Conservation (phyloP, 2,797 vertebrate species). For the Furcifer pardalis region DNA sequence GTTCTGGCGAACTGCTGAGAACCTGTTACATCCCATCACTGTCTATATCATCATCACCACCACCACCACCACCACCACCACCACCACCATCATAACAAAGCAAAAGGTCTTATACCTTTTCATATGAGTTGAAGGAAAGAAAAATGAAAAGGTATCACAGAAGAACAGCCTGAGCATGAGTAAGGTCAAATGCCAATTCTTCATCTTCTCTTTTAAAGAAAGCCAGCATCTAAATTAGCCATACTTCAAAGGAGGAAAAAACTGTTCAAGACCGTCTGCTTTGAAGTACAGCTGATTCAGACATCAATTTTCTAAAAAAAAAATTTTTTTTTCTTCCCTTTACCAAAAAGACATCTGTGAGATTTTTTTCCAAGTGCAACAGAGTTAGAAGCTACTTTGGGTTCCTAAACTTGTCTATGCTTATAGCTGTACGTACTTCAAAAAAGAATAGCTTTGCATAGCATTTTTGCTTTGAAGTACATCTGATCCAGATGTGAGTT, state of each 20-base stretch:
- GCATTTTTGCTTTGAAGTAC: conserved; percentile 70
- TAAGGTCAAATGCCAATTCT: conserved; percentile 66
- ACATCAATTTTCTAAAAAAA: conserved; percentile 75
- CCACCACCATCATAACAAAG: neutral
- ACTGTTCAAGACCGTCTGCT: conserved; percentile 53
- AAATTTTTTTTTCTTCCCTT: conserved; percentile 30
- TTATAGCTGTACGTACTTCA: conserved; percentile 74
- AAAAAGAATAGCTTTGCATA: conserved; percentile 63
- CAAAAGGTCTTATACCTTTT: conserved; percentile 36
- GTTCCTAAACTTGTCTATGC: conserved; percentile 72
- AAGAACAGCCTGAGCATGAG: conserved; percentile 44
- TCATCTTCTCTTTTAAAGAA: conserved; percentile 34
- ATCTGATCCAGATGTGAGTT: conserved; percentile 69
- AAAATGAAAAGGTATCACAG: conserved; percentile 46
- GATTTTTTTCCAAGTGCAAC: conserved; percentile 69
- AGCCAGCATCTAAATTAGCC: conserved; percentile 71
- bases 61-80: conserved; percentile 3
- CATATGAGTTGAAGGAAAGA: conserved; percentile 40
- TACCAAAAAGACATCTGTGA: conserved; percentile 70
- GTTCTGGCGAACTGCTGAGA: too few relatives aligned
- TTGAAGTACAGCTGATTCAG: conserved; percentile 75
- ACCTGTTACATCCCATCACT: too few relatives aligned
- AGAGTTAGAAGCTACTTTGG: conserved; percentile 66
- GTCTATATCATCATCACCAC: neutral
- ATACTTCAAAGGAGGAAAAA: conserved; percentile 67